Evolutionary conservation across 2,113 vertebrate genomes (phyloP), one percentile per base, ranked within the genome.

Genomic region (Pseudolaguvia tuberculata): DNA sequence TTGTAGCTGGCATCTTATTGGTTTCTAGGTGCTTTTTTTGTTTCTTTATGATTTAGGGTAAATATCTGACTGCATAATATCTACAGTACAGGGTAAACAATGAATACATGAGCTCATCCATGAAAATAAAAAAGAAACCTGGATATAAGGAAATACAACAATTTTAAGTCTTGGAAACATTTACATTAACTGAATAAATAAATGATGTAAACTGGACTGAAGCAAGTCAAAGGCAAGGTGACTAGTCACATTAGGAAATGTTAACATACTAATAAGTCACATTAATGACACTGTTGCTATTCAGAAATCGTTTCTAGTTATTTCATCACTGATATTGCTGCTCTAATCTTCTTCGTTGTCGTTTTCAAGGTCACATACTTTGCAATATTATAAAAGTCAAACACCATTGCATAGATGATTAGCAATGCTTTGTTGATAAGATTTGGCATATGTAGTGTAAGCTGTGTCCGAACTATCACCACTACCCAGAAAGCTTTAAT

Each of bases 271-370:
- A 29, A 27, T 9, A 67, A 4, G 23, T 9, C 9, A 4, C 11
- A 27, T 48, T 25, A 14, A 27, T 12, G 14, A 48, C 35, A 17
- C 23, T 25, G 7, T 77, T 74, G 66, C 69, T 70, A 45, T 75
- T 79, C 62, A 45, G 18, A 63, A 73, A 80, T 48, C 57, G 51
- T 20, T n/a, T 63, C 47, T 39, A 50, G 78, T 75, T 71, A 70
- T 50, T 31, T 23, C 66, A 76, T 48, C 11, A 15, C 23, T n/a
- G 35, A 39, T 65, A 55, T 9, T 13, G 7, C 17, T 1, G 2
- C 29, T 20, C 4, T 69, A 63, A 63, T 29, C 21, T 61, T 73
- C 67, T 67, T 9, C 65, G 27, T 69, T 2, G 39, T 45, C 27
- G 66, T 56, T 61, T 35, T 73, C 59, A 74, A 74, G 63, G 63